Conservation (phyloP, 2,888 invertebrate species). For the Empis stercorea region DNA sequence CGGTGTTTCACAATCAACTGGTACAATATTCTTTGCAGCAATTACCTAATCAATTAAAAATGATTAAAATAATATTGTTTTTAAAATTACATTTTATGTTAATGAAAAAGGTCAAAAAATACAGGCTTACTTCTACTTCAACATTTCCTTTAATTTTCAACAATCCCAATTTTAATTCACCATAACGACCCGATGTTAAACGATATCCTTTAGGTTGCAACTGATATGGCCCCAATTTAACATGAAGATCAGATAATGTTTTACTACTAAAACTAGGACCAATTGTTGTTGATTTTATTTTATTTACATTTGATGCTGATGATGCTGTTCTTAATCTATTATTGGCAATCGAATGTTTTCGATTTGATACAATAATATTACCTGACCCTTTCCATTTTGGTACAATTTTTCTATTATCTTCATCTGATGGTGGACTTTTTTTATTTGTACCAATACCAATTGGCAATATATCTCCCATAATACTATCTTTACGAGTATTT, state of each 20-base stretch:
- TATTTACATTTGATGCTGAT: conserved; percentile 29
- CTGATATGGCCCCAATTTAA: conserved; percentile 63
- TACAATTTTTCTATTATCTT: conserved; percentile 30
- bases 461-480: conserved; percentile 39
- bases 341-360: conserved; percentile 25
- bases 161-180: conserved; percentile 77
- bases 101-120: no score
- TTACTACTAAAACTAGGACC: conserved; percentile 14
- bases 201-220: conserved; percentile 65
- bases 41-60: no score
- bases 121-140: conserved; percentile 64
- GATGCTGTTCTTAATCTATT: conserved; percentile 27
- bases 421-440: conserved; percentile 45
- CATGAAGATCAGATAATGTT: conserved; percentile 18
- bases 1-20: conserved; percentile 56
- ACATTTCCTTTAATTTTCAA: conserved; percentile 83
- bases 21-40: conserved; percentile 54
- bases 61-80: neutral
- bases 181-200: conserved; percentile 53
- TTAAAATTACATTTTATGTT: no score
- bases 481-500: conserved; percentile 43
- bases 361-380: conserved; percentile 23
- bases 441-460: conserved; percentile 36
- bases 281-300: conserved; percentile 12
- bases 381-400: conserved; percentile 35